Evolutionary conservation across 2,888 invertebrate genomes (phyloP).

Genomic region (Euclidia mi): DNA sequence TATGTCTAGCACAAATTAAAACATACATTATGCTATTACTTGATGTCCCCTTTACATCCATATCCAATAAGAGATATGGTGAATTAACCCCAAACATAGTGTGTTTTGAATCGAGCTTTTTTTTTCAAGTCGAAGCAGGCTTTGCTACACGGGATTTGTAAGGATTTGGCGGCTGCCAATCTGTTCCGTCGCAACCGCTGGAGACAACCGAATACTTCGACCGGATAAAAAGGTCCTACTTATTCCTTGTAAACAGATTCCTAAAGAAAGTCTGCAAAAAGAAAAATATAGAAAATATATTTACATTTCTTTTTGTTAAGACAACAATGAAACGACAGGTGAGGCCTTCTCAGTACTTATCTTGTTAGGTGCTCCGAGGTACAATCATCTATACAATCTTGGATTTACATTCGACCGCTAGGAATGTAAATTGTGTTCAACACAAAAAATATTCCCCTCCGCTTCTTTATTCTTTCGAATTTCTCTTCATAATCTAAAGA

Average conservation of each 20-base stretch:
- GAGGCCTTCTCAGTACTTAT: slow-evolving; percentile 38
- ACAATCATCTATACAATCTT: slow-evolving; percentile 48
- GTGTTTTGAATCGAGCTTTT: slow-evolving; percentile 78
- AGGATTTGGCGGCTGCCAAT: slow-evolving; percentile 84
- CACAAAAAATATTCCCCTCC: slow-evolving; percentile 36
- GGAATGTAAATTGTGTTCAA: slow-evolving; percentile 35
- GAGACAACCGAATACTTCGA: slow-evolving; percentile 77
- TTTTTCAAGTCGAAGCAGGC: slow-evolving; percentile 69
- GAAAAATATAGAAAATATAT: slow-evolving; percentile 57
- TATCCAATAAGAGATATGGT: not conserved
- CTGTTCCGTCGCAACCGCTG: slow-evolving; percentile 74
- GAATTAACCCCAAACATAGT: not conserved
- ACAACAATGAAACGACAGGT: slow-evolving; percentile 58
- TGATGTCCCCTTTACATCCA: no score
- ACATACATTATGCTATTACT: no score
- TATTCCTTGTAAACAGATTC: slow-evolving; percentile 81
- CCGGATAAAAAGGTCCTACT: slow-evolving; percentile 78
- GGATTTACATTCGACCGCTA: slow-evolving; percentile 45
- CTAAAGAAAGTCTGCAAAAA: slow-evolving; percentile 62
- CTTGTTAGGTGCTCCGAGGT: slow-evolving; percentile 33
- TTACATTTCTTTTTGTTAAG: slow-evolving; percentile 57
- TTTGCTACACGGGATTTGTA: slow-evolving; percentile 78
- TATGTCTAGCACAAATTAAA: no score
- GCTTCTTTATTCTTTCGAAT: slow-evolving; percentile 28
- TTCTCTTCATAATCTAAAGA: slow-evolving; percentile 43